Base-by-base conservation (phyloP, 2,113 vertebrate species). In the Lagenorhynchus albirostris region DNA sequence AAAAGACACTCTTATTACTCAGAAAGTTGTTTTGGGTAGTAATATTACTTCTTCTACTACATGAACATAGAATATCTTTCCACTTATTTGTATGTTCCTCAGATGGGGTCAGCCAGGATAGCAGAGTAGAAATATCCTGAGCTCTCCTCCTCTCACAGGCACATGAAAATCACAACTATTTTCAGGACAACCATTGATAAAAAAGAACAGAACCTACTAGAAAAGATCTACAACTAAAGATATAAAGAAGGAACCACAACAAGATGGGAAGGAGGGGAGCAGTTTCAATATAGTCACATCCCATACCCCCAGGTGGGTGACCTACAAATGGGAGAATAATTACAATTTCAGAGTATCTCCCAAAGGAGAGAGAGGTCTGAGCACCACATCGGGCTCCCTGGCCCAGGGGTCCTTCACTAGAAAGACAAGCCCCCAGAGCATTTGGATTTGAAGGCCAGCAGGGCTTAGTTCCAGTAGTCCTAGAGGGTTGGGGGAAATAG, bases 141-240 rank as follows among this genome's bases (percentile, higher is more conserved):
- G 6, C 0, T 0, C 7, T 58, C 12, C 20, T 14, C 53, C 7
- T 38, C n/a, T 81, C 21, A 81, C 36, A 81, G n/a, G 4, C 21
- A 17, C 77, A 58, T 26, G 21, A 58, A 81, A 81, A 81, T 26
- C 77, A 9, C 53, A 58, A 58, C 55, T 58, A 58, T 81, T 58
- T 81, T 25, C 53, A 0, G 0, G 21, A 81, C 77, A 58, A 26
- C 14, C 23, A 58, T 26, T 38, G 21, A 81, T 36, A 26, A 58
- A 80, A 80, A 58, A 80, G 20, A 58, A 3, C 14, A 1, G 3
- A 58, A 81, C 50, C 21, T 58, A 80, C 13, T 81, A 58, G 13
- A 81, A 81, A 81, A 9, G 6, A 58, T 26, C n/a, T 58, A n/a
- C 13, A 81, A 81, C 77, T 38, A 38, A 15, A 26, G 77, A 36